A percentile compares a stretch with the other conserved stretches of the same genome.
Conservation (phyloP, 2,888 invertebrate genomes). For the Eupithecia pulchellata region DNA sequence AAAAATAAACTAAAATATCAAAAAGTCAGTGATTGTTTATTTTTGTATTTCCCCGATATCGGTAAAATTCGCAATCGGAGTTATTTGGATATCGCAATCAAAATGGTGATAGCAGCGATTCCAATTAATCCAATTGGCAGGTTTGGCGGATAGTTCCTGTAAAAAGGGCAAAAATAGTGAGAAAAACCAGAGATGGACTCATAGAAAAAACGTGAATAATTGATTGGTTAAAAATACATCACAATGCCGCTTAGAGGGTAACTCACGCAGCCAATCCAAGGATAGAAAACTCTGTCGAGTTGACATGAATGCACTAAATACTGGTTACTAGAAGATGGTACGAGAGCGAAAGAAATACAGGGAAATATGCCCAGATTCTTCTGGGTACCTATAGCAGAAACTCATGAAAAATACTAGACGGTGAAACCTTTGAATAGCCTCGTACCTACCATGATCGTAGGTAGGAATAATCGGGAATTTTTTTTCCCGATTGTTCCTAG, state of each 20-base stretch:
- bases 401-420: background rate
- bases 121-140: slow-evolving; percentile 36
- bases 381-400: background rate
- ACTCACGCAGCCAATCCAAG: background rate
- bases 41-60: background rate
- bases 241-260: background rate
- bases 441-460: too few relatives aligned
- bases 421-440: background rate
- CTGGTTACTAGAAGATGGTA: background rate
- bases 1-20: background rate
- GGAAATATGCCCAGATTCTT: background rate
- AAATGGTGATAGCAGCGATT: slow-evolving; percentile 30
- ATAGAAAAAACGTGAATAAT: background rate
- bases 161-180: slow-evolving; percentile 19
- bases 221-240: background rate
- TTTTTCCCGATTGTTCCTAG: too few relatives aligned
- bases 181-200: slow-evolving; percentile 17
- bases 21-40: background rate
- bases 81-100: slow-evolving; percentile 31
- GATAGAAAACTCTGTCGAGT: background rate
- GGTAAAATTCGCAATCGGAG: slow-evolving; percentile 4
- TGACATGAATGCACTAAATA: background rate
- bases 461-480: too few relatives aligned
- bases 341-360: background rate
- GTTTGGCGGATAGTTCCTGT: slow-evolving; percentile 15